Evolutionary conservation across 2,888 invertebrate species (phyloP).

Genomic region (Ferdinandea cuprea): DNA sequence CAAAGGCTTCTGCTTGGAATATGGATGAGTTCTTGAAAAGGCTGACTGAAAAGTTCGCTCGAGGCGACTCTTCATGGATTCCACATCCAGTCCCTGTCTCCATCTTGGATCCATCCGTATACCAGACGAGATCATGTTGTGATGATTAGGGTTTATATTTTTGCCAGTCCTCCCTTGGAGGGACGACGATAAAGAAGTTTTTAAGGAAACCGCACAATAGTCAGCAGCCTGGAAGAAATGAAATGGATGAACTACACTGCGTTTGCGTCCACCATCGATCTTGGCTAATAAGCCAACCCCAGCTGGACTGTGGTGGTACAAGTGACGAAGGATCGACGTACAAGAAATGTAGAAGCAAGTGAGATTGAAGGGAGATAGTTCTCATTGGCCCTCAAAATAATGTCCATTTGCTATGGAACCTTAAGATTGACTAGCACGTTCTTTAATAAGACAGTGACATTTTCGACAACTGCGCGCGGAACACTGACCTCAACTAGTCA

Average conservation of each 20-base stretch:
- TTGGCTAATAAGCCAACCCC: conserved; percentile 98
- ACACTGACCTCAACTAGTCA: conserved; percentile 99
- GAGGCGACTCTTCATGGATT: no score
- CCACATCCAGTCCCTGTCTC: no score
- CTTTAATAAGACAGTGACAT: conserved; percentile 97
- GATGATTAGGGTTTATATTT: no score
- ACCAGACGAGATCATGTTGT: no score
- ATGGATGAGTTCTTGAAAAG: no score
- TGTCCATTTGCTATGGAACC: conserved; percentile 98
- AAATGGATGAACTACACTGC: conserved; percentile 97
- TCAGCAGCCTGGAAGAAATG: conserved; percentile 97
- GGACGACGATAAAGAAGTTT: no score
- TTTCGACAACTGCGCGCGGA: conserved; percentile 98
- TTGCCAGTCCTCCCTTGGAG: no score
- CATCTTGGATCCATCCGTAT: no score
- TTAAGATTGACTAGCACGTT: conserved; percentile 98
- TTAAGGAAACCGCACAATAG: no score
- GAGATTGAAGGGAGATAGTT: conserved; percentile 98
- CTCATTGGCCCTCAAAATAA: conserved; percentile 98
- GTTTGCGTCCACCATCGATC: conserved; percentile 98
- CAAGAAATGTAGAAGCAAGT: conserved; percentile 99
- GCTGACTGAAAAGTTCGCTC: no score
- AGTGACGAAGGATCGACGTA: conserved; percentile 96
- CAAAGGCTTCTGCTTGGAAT: no score
- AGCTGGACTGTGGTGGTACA: conserved; percentile 97